phyloP scores from a whole-genome alignment of 1,140 invertebrate species.

The Ceratina australensis region DNA sequence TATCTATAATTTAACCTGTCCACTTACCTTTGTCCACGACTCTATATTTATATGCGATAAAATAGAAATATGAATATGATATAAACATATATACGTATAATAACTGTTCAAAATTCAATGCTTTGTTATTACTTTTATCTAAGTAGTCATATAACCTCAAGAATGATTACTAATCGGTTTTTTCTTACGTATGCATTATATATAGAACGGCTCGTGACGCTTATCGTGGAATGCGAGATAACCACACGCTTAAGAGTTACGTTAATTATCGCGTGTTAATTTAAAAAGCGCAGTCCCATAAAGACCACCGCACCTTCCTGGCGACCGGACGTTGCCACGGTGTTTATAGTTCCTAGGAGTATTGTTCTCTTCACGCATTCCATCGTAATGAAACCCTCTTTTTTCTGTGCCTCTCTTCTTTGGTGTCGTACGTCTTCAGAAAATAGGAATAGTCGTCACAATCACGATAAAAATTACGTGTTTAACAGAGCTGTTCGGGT shows the following conservation, averaged over 20 bases:
- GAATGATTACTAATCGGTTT: not conserved
- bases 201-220: conserved; percentile 18
- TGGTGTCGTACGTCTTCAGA: conserved; percentile 10
- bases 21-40: no score
- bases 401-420: not conserved
- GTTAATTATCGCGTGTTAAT: conserved; percentile 63
- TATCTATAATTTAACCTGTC: no score
- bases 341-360: conserved; percentile 49
- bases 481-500: not conserved
- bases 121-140: no score
- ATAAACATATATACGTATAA: not conserved
- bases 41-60: no score
- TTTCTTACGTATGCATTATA: not conserved
- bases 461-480: conserved; percentile 24
- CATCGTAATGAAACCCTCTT: conserved; percentile 46
- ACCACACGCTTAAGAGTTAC: conserved; percentile 43
- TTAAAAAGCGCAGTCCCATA: conserved; percentile 61
- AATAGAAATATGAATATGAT: no score
- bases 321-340: conserved; percentile 59
- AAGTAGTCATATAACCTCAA: no score
- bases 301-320: conserved; percentile 34
- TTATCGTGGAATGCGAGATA: conserved; percentile 54
- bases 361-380: conserved; percentile 58
- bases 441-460: conserved; percentile 8
- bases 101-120: no score